Base-by-base conservation (phyloP, 2,888 invertebrate genomes). In the Chrysodeixis includens region DNA sequence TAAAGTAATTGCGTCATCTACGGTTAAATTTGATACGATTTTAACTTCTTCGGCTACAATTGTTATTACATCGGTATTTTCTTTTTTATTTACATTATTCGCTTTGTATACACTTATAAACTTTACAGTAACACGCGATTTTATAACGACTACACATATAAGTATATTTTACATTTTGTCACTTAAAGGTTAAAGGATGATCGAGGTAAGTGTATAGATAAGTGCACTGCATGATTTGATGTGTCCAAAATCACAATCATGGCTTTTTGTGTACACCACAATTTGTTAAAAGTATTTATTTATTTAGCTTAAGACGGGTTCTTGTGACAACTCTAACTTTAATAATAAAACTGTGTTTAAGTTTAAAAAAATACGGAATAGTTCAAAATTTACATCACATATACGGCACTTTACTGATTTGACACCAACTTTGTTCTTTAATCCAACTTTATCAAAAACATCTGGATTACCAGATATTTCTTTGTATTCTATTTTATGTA, bases 171-270 rank as follows among this genome's bases (percentile, higher is more conserved):
- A 67, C 61, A 66, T 73, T 75, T 65, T 8, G 63, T 71, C 65
- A 69, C 62, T 58, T 65, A 57, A 71, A 79, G 56, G 59, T 68
- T 69, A 57, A 66, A 52, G 76, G 74, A 80, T 58, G 67, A 62
- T 40, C 30, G 71, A 84, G 81, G 81, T 84, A 81, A 83, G 79
- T 71, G n/a, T 71, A 64, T 9, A 4, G 10, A 35, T 80, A 74
- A 77, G 71, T 62, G 87, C 86, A 87, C 83, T 87, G 86, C 87
- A 86, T 85, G 86, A 69, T 73, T 79, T 68, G 59, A 68, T 78
- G 76, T 81, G 70, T 76, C 55, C 22, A 61, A 62, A 55, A 71
- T 67, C 79, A 78, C 69, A 22, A 69, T 62, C 12, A 61, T 71
- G 56, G 78, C 81, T 82, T 82, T 77, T 60, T 54, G 66, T 80